Base-by-base conservation (phyloP, 2,113 vertebrate species). In the Theristicus caerulescens region DNA sequence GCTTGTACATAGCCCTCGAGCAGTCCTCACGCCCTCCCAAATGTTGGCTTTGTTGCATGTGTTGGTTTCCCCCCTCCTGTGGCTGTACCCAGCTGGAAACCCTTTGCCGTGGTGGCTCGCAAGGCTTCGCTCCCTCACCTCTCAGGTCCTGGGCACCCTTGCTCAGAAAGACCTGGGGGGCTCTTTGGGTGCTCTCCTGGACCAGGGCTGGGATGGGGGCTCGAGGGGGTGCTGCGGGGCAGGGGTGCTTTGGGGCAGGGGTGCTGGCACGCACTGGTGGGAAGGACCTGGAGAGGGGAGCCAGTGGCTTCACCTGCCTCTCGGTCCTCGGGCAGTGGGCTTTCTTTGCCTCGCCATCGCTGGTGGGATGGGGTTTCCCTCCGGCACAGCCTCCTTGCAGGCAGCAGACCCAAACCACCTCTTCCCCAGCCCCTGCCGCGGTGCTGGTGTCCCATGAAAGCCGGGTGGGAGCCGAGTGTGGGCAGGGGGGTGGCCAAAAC, bases 1-100 rank as follows among this genome's bases (percentile, higher is more conserved):
- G 32, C 59, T 94, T 97, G 96, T 97, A 96, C 85, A 97, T 97
- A 97, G 81, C 71, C 82, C 87, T 58, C 1, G 0, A 73, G 77
- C 19, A 1, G 17, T 66, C 71, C 61, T 65, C 7, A 4, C 18
- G 3, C n/a, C 17, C 3, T 71, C 67, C 86, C 86, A 47, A 13
- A 71, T 17, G 5, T 58, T 54, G 54, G 52, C 29, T 52, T 76
- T 46, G 61, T 76, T 96, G 96, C 95, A 90, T 95, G 96, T 88
- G 65, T 78, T 51, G 17, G 73, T 88, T 49, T 12, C 12, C 71
- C 14, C 16, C 24, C 13, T 57, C 26, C 65, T 25, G 51, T 15
- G 7, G 82, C 90, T 87, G 32, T 71, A 55, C 13, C 51, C 59
- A n/a, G 57, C 72, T 80, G 70, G 72, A 96, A 95, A 65, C 36